These are phyloP conservation scores for Isichthys henryi DNA, from an alignment of 2,113 vertebrate genomes.

Conservation along the genomic window DNA sequence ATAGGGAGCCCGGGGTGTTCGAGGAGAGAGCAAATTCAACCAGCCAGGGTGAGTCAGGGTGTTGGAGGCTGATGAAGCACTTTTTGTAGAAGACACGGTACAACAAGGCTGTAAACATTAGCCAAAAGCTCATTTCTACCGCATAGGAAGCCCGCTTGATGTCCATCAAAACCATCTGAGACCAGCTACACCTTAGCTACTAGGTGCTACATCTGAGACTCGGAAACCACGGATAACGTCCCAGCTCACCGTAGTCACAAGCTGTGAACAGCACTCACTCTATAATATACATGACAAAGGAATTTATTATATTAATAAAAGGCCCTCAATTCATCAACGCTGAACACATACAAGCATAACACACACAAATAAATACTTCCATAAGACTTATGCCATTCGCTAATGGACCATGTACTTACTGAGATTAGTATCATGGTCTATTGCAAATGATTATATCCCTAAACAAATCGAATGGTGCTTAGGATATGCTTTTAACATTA, in stretches of 20 bases:
- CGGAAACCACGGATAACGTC: background rate
- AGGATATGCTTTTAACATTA: slow-evolving; percentile 30
- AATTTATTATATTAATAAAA: slow-evolving; percentile 2
- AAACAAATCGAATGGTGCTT: slow-evolving; percentile 8
- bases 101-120: background rate
- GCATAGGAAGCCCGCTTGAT: background rate
- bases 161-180: background rate
- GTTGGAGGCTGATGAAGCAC: background rate
- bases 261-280: background rate
- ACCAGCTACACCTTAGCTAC: background rate
- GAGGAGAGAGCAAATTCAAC: background rate
- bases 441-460: slow-evolving; percentile 15
- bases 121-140: background rate
- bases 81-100: background rate
- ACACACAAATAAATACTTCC: background rate
- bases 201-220: background rate
- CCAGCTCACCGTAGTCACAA: background rate
- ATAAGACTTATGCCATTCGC: slow-evolving; percentile 17
- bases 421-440: slow-evolving; percentile 25
- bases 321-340: background rate
- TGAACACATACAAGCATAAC: background rate
- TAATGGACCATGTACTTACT: slow-evolving; percentile 25
- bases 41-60: background rate
- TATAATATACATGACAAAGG: background rate
- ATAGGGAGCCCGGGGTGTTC: background rate